Evolutionary conservation across 2,888 invertebrate genomes (phyloP).

Genomic region (Phyto melanocephala): DNA sequence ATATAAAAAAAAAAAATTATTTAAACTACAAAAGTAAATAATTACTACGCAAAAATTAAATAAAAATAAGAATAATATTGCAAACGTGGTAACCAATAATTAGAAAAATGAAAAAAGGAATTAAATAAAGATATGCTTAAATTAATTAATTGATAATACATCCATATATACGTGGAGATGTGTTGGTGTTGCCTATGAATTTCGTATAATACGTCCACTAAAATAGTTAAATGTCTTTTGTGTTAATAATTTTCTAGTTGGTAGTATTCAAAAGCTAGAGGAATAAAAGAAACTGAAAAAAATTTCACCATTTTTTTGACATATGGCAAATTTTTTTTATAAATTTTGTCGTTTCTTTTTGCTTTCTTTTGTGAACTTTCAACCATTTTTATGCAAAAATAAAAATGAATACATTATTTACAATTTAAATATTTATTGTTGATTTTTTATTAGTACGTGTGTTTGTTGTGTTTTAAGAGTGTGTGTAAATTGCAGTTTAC

Average conservation of each 20-base stretch:
- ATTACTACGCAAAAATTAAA: constrained; percentile 14
- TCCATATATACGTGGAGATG: not conserved
- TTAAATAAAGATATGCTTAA: not conserved
- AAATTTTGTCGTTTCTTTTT: not conserved
- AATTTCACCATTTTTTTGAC: constrained; percentile 42
- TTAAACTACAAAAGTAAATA: constrained; percentile 14
- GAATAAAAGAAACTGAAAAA: constrained; percentile 15
- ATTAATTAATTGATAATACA: no score
- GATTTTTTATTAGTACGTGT: not conserved
- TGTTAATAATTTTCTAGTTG: not conserved
- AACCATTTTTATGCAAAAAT: constrained; percentile 11
- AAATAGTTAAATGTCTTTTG: constrained; percentile 1
- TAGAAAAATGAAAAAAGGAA: not conserved
- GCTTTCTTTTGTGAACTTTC: not conserved
- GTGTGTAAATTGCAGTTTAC: not conserved
- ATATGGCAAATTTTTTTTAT: not conserved
- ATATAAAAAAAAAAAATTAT: constrained; percentile 37
- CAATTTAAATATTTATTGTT: not conserved
- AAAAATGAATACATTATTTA: constrained; percentile 28
- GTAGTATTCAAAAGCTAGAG: not conserved
- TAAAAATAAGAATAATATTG: not conserved
- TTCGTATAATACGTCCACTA: not conserved
- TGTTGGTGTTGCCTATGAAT: not conserved
- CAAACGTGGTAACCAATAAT: not conserved
- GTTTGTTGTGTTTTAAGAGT: not conserved